A percentile compares a stretch with the other conserved stretches of the same genome.
Conservation (phyloP, 92 coral and sea anemone genomes). For the Porites divaricata region DNA sequence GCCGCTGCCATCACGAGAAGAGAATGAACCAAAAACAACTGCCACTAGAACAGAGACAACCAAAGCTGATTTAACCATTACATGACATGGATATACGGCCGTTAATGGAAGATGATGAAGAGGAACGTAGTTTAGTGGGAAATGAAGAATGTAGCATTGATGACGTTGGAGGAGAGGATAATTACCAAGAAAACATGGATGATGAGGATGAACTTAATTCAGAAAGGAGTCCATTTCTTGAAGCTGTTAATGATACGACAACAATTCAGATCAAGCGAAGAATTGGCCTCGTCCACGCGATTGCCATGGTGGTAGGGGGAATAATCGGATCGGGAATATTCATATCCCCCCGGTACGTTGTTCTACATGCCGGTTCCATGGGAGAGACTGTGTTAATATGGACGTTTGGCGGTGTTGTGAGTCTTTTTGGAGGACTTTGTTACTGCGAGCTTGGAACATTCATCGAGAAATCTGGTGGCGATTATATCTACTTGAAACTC, state of each 20-base stretch:
- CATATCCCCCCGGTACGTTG: constrained; percentile 87
- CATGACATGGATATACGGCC: not conserved
- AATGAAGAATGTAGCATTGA: not conserved
- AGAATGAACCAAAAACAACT: too few species aligned
- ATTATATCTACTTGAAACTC: constrained; percentile 77
- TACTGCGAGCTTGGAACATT: constrained; percentile 93
- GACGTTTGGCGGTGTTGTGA: constrained; percentile 85
- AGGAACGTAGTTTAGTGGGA: not conserved
- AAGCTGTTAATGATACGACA: not conserved
- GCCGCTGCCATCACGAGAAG: too few species aligned
- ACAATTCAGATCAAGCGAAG: constrained; percentile 40
- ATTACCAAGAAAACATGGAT: not conserved
- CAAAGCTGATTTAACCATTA: not conserved
- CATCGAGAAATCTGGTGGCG: constrained; percentile 90
- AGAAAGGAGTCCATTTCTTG: constrained; percentile 18
- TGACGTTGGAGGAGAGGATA: not conserved
- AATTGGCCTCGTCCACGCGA: constrained; percentile 83
- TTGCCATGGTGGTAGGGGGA: constrained; percentile 87
- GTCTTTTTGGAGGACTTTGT: constrained; percentile 85
- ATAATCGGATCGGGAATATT: constrained; percentile 98
- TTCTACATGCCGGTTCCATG: constrained; percentile 83
- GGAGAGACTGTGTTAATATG: constrained; percentile 88
- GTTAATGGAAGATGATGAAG: not conserved
- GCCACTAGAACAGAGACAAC: not conserved
- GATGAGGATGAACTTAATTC: not conserved